A percentile compares a stretch with the other conserved stretches of the same genome.
Evolutionary conservation across 2,888 invertebrate genomes (phyloP).

Genomic region (Trissonchulus sp.): DNA sequence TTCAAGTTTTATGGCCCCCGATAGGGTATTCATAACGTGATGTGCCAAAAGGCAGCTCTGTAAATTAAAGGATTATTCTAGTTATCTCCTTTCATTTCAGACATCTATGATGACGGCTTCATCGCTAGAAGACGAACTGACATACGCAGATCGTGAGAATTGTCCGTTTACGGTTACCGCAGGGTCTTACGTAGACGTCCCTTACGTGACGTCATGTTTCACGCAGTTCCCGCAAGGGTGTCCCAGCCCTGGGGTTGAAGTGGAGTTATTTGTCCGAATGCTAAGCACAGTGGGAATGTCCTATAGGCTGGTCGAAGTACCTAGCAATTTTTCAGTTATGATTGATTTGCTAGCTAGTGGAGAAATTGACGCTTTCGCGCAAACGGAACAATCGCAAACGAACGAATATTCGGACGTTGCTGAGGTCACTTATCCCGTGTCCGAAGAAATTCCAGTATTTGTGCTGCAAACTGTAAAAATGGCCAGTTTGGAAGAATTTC

Average conservation of each 20-base stretch:
- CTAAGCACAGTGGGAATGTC: background rate
- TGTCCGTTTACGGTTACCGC: background rate
- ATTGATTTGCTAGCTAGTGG: background rate
- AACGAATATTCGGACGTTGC: background rate
- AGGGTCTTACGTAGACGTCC: background rate
- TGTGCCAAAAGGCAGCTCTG: too few species aligned
- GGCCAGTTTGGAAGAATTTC: background rate
- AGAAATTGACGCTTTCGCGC: background rate
- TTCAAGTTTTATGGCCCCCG: too few species aligned
- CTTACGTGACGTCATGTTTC: background rate
- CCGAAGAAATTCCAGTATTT: background rate
- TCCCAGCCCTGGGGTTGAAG: constrained; percentile 38
- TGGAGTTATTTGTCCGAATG: constrained; percentile 36
- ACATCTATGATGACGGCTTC: too few species aligned
- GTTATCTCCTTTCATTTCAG: too few species aligned
- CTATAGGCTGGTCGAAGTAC: background rate
- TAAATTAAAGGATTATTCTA: too few species aligned
- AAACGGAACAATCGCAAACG: background rate
- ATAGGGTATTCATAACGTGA: too few species aligned
- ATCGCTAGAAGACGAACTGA: too few species aligned
- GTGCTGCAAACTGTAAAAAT: background rate
- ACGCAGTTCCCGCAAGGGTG: constrained; percentile 36
- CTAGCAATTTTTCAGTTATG: background rate
- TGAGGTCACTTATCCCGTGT: background rate
- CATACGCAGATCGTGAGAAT: too few species aligned